Percentiles rank a stretch among this genome's conserved stretches.
phyloP scores from a whole-genome alignment of 2,113 vertebrate species.

The Podocnemis expansa region DNA sequence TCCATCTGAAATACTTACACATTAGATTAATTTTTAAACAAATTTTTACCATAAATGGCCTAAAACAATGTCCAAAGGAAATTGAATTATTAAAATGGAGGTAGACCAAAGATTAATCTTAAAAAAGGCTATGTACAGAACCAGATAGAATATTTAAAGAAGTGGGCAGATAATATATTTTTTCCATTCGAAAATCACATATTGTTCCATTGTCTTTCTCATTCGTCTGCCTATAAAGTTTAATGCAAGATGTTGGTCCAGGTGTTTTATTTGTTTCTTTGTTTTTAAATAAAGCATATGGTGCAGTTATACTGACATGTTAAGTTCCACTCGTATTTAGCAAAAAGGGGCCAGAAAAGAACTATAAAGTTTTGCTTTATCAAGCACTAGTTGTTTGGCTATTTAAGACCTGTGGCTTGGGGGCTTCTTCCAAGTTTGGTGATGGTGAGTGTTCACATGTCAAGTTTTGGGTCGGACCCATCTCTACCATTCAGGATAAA shows the following conservation, averaged over 20 bases:
- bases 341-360: conserved; percentile 51
- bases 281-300: conserved; percentile 36
- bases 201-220: not conserved
- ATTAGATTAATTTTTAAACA: conserved; percentile 14
- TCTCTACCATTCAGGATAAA: conserved; percentile 32
- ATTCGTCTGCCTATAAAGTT: not conserved
- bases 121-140: not conserved
- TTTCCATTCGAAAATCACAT: not conserved
- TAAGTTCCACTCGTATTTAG: conserved; percentile 59
- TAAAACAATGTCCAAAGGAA: not conserved
- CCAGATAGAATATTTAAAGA: not conserved
- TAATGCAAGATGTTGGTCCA: not conserved
- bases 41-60: not conserved
- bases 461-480: conserved; percentile 20
- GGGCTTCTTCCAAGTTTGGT: conserved; percentile 58
- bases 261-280: conserved; percentile 1
- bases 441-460: conserved; percentile 58
- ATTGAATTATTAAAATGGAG: not conserved
- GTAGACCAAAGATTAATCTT: not conserved
- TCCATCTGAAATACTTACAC: not conserved
- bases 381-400: conserved; percentile 27
- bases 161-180: not conserved
- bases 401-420: not conserved
- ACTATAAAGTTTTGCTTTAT: conserved; percentile 57
- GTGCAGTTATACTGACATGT: conserved; percentile 50